Conservation (phyloP, 1,140 invertebrate genomes). For the Philotrypesis tridentata region DNA sequence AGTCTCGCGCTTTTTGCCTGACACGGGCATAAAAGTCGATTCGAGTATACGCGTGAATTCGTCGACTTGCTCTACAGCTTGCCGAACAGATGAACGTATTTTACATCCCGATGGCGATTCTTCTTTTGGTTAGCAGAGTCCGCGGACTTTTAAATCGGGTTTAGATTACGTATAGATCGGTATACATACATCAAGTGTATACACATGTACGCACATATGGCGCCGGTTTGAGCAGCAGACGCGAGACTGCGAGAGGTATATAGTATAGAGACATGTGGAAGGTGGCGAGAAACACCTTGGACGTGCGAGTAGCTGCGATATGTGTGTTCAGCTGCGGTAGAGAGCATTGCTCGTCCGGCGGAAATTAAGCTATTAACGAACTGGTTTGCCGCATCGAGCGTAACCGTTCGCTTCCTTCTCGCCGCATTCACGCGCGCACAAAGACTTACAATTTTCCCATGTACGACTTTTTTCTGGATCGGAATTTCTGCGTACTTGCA, state of each 20-base stretch:
- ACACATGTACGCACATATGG: no score
- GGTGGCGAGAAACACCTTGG: conserved; percentile 35
- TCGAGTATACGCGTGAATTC: not conserved
- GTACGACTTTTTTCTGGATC: conserved; percentile 20
- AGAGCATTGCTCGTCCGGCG: conserved; percentile 27
- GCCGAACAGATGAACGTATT: no score
- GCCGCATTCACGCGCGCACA: conserved; percentile 21
- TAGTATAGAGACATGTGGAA: conserved; percentile 17
- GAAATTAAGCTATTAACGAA: conserved; percentile 55
- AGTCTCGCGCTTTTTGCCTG: not conserved
- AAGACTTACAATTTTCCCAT: conserved; percentile 36
- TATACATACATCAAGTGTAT: no score
- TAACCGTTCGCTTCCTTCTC: conserved; percentile 37
- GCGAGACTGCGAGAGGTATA: not conserved
- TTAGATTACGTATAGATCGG: no score
- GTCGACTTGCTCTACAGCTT: not conserved
- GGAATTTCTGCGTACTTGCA: not conserved
- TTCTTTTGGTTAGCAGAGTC: no score
- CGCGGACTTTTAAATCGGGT: no score
- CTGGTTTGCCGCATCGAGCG: conserved; percentile 48
- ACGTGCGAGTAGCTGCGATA: not conserved
- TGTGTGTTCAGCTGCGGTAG: not conserved
- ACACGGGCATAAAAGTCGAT: conserved; percentile 4
- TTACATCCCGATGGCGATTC: no score
- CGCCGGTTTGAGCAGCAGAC: no score